Percentiles rank a stretch among this genome's conserved stretches.
Evolutionary conservation across 2,888 invertebrate genomes (phyloP).

Genomic region (Onchidella celtica): DNA sequence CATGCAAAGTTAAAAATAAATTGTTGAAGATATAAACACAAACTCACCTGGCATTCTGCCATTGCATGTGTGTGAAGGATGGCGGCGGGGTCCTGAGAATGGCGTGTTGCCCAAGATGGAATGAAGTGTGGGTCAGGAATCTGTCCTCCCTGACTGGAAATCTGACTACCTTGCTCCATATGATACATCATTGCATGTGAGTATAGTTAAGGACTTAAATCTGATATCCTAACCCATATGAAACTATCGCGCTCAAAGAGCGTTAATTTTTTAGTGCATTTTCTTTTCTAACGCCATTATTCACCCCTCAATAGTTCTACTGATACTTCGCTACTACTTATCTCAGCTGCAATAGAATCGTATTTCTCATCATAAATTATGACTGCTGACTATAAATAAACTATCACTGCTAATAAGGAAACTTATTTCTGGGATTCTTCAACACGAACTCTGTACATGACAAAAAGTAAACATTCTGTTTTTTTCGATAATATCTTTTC

Average conservation of each 20-base stretch:
- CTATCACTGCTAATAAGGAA: no score
- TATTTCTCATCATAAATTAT: no score
- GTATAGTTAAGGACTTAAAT: neutral
- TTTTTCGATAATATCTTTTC: no score
- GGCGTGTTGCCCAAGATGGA: conserved; percentile 63
- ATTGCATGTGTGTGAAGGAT: conserved; percentile 56
- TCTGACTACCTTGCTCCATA: conserved; percentile 60
- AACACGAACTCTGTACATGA: neutral
- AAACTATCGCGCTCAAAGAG: neutral
- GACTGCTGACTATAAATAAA: no score
- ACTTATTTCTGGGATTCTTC: no score
- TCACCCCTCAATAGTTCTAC: no score
- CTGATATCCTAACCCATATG: neutral
- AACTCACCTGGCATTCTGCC: conserved; percentile 71
- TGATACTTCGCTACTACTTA: no score
- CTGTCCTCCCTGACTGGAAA: conserved; percentile 42
- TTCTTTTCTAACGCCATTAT: no score
- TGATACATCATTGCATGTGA: conserved; percentile 75
- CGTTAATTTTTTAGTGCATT: neutral
- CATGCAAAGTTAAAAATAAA: no score
- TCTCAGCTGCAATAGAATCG: no score
- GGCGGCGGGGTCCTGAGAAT: conserved; percentile 14
- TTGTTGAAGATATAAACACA: neutral
- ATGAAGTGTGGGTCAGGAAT: conserved; percentile 49
- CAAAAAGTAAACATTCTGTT: no score